These are phyloP conservation scores for Coracopsis vasa DNA, from an alignment of 2,113 vertebrate species.

Conservation along the genomic window DNA sequence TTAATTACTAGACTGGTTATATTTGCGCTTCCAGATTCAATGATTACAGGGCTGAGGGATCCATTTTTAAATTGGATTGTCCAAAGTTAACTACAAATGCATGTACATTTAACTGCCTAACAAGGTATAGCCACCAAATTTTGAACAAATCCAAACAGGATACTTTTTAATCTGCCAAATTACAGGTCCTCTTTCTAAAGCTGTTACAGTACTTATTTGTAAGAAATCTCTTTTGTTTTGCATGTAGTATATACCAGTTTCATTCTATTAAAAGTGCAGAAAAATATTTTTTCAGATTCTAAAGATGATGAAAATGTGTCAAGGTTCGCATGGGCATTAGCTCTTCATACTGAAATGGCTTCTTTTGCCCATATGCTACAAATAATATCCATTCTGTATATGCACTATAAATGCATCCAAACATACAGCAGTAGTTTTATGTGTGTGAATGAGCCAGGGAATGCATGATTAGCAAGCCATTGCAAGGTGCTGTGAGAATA, in stretches of 20 bases:
- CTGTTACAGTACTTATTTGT: neutral
- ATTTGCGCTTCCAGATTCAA: neutral
- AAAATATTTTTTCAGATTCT: neutral
- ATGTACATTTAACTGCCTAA: neutral
- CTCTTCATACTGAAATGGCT: neutral
- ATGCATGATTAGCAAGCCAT: neutral
- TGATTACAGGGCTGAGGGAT: neutral
- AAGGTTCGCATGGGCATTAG: neutral
- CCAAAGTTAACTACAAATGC: neutral
- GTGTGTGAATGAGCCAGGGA: conserved; percentile 1
- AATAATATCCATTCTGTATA: neutral
- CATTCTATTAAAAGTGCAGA: neutral
- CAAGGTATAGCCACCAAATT: neutral
- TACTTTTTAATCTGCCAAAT: neutral
- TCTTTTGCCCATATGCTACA: neutral
- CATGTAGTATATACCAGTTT: neutral
- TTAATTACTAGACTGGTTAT: neutral
- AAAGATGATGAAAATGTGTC: accelerated
- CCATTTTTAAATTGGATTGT: neutral
- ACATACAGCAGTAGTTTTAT: neutral
- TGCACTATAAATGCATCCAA: neutral
- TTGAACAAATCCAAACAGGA: neutral
- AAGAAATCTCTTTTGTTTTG: neutral
- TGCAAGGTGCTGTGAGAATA: neutral
- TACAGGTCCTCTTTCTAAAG: neutral